Conservation (phyloP, 2,797 vertebrate species). For the Dryobates pubescens region DNA sequence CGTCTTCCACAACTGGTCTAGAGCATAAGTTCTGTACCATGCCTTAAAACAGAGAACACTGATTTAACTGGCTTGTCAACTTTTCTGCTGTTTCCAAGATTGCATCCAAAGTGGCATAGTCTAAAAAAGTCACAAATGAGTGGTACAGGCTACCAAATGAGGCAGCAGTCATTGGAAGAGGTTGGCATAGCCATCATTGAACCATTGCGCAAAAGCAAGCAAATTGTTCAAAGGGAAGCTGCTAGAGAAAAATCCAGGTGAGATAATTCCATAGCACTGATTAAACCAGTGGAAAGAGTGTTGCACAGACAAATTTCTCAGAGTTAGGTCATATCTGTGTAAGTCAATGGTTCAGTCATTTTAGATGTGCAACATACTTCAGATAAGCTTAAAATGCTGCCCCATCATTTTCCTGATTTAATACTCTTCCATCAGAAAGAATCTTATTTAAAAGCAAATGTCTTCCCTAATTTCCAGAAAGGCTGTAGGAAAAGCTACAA, state of each 20-base stretch:
- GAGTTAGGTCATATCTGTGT: conserved; percentile 58
- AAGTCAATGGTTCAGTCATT: conserved; percentile 12
- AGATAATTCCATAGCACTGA: conserved; percentile 27
- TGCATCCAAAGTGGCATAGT: neutral
- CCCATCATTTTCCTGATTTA: neutral
- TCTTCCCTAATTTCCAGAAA: neutral
- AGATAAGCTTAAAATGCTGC: conserved; percentile 13
- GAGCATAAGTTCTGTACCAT: neutral
- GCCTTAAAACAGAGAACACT: neutral
- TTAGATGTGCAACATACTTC: conserved; percentile 10
- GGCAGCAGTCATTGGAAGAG: neutral
- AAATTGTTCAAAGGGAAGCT: conserved; percentile 23
- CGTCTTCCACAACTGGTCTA: neutral
- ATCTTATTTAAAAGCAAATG: neutral
- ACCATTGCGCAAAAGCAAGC: neutral
- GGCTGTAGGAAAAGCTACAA: neutral
- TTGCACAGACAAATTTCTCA: conserved; percentile 6
- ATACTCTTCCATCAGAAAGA: neutral
- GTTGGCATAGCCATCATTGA: neutral
- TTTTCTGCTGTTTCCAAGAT: neutral
- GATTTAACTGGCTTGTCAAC: neutral
- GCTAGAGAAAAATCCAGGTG: conserved; percentile 22
- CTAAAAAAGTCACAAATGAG: neutral
- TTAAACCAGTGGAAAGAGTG: conserved; percentile 47
- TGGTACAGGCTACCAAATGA: neutral